Percentiles rank a stretch among this genome's conserved stretches.
Evolutionary conservation across 1,140 invertebrate species (phyloP).

Genomic region (Artemia franciscana): DNA sequence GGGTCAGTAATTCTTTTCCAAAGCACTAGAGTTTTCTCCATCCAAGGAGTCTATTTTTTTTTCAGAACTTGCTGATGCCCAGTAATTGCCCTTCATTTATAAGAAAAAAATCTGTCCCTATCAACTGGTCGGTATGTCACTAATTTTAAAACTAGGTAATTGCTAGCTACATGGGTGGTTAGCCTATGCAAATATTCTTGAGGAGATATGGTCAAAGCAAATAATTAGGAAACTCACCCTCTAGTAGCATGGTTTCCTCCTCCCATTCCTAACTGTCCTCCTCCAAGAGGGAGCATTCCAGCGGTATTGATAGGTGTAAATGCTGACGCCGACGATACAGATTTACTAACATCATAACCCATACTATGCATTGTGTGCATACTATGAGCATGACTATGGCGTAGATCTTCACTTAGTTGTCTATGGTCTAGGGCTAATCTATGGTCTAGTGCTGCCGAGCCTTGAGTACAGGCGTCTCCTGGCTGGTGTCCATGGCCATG

Average conservation of each 20-base stretch:
- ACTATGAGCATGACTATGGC: slow-evolving; percentile 10
- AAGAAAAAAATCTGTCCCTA: too few relatives aligned
- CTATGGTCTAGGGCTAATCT: slow-evolving; percentile 5
- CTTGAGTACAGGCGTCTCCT: slow-evolving; percentile 12
- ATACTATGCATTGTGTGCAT: slow-evolving; percentile 12
- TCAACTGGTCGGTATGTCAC: too few relatives aligned
- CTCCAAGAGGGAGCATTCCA: slow-evolving; percentile 27
- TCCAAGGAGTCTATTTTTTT: too few relatives aligned
- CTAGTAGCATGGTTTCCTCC: background rate
- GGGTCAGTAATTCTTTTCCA: too few relatives aligned
- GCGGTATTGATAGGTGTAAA: slow-evolving; percentile 70
- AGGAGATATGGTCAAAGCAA: too few relatives aligned
- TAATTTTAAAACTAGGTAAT: too few relatives aligned
- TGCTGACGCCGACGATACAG: slow-evolving; percentile 44
- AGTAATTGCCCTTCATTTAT: too few relatives aligned
- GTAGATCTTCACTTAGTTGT: slow-evolving; percentile 16
- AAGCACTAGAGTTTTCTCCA: too few relatives aligned
- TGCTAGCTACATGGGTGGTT: too few relatives aligned
- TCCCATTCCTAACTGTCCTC: slow-evolving; percentile 16
- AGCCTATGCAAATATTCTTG: too few relatives aligned
- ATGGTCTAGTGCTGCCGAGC: slow-evolving; percentile 15
- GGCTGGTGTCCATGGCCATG: slow-evolving; percentile 29
- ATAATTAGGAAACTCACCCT: slow-evolving; percentile 1
- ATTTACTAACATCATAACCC: slow-evolving; percentile 16
- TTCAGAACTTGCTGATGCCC: too few relatives aligned